phyloP scores from a whole-genome alignment of 1,140 invertebrate genomes.

The Andricus grossulariae region DNA sequence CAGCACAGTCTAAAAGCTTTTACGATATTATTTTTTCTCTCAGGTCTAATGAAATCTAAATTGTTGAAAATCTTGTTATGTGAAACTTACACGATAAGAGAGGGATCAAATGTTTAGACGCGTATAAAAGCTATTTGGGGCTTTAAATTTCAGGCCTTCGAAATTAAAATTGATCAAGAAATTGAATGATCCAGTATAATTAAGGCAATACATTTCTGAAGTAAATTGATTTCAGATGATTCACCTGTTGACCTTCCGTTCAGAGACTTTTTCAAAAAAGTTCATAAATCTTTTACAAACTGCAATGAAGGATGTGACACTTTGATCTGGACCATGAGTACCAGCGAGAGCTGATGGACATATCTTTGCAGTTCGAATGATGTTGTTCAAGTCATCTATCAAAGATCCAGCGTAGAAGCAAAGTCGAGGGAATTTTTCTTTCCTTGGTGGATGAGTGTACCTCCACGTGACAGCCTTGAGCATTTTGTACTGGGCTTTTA shows the following conservation, averaged over 20 bases:
- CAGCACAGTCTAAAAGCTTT: too few species aligned
- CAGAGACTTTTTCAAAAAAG: slow-evolving; percentile 72
- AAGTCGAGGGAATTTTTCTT: slow-evolving; percentile 54
- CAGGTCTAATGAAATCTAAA: too few species aligned
- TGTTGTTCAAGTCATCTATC: slow-evolving; percentile 63
- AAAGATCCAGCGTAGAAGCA: slow-evolving; percentile 67
- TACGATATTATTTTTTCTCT: too few species aligned
- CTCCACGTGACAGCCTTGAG: slow-evolving; percentile 69
- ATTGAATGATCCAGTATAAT: background rate
- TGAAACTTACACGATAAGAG: too few species aligned
- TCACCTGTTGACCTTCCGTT: slow-evolving; percentile 69
- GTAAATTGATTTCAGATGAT: background rate
- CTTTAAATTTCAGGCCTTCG: too few species aligned
- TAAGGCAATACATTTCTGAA: background rate
- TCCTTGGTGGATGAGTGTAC: slow-evolving; percentile 66
- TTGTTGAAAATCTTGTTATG: too few species aligned
- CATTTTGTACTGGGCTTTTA: slow-evolving; percentile 65
- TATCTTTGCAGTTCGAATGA: slow-evolving; percentile 49
- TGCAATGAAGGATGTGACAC: slow-evolving; percentile 45
- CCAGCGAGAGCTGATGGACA: slow-evolving; percentile 38
- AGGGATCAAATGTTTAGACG: too few species aligned
- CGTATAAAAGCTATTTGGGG: too few species aligned
- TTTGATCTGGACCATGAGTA: slow-evolving; percentile 33
- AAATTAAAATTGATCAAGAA: too few species aligned
- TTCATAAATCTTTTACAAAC: slow-evolving; percentile 71